These are phyloP conservation scores for Spondyliosoma cantharus DNA, from an alignment of 2,797 vertebrate genomes.

Conservation along the genomic window DNA sequence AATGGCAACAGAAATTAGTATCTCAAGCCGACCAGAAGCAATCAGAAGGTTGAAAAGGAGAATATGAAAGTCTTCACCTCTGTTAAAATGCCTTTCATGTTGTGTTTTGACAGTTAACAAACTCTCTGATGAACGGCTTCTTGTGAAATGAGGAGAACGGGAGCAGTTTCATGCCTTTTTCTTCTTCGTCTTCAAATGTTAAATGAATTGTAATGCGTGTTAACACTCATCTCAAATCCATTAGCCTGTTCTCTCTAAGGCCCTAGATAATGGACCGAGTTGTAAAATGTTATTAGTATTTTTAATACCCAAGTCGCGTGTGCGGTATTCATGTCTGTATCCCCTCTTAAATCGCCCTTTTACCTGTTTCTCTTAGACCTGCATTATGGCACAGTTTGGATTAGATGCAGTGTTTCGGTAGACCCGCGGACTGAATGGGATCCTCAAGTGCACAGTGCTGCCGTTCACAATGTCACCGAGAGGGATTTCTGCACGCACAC, in stretches of 20 bases:
- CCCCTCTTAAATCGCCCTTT: background rate
- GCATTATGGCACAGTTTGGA: slow-evolving; percentile 27
- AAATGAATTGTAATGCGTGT: background rate
- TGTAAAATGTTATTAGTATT: background rate
- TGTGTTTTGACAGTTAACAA: slow-evolving; percentile 6
- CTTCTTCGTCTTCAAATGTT: background rate
- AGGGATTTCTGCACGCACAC: slow-evolving; percentile 27
- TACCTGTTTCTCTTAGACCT: slow-evolving; percentile 7
- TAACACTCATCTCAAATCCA: slow-evolving; percentile 10
- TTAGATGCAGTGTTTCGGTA: slow-evolving; percentile 16
- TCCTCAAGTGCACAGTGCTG: slow-evolving; percentile 9
- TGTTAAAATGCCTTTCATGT: background rate
- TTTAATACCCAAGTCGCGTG: background rate
- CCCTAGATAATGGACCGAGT: background rate
- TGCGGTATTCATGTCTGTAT: background rate
- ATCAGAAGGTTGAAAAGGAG: background rate
- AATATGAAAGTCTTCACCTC: background rate
- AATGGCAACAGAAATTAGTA: background rate
- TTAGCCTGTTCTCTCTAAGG: background rate
- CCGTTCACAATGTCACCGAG: slow-evolving; percentile 5
- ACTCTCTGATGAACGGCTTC: background rate
- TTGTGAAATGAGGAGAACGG: background rate
- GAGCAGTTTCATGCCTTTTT: slow-evolving; percentile 21
- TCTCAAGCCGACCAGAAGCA: background rate
- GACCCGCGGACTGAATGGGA: slow-evolving; percentile 1